phyloP scores from a whole-genome alignment of 2,113 vertebrate species.

The Protobothrops flavoviridis region DNA sequence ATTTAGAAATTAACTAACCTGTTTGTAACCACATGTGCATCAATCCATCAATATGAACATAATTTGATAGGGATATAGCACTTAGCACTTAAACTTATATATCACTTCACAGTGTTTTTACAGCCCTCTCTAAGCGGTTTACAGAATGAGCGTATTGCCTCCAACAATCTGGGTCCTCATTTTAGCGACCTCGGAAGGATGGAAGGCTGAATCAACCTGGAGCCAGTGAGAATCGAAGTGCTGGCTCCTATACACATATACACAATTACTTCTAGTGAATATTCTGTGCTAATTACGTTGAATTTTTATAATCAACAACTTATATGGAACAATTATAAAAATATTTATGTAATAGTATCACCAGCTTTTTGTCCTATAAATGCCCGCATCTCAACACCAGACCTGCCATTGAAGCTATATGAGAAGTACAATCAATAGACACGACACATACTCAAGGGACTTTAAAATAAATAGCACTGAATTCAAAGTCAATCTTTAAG shows the following conservation, averaged over 20 bases:
- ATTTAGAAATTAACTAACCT: neutral
- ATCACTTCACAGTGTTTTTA: too few relatives aligned
- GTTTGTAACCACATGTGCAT: neutral
- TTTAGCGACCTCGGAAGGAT: too few relatives aligned
- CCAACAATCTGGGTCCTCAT: too few relatives aligned
- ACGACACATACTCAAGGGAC: neutral
- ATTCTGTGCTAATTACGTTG: neutral
- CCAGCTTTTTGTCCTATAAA: neutral
- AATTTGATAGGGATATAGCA: neutral
- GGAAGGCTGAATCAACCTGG: too few relatives aligned
- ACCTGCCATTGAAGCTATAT: neutral
- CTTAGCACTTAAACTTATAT: too few relatives aligned
- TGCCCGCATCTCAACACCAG: neutral
- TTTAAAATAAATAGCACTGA: neutral
- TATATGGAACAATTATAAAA: neutral
- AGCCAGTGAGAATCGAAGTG: too few relatives aligned
- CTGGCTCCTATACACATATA: too few relatives aligned
- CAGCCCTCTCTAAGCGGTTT: too few relatives aligned
- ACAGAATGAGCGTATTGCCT: too few relatives aligned
- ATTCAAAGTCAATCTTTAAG: neutral
- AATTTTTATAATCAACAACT: neutral
- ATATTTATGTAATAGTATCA: rapidly evolving
- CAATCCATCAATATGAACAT: neutral
- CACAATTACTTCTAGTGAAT: neutral
- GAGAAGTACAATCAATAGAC: neutral